These are phyloP conservation scores for Conchocele bisecta DNA, from an alignment of 2,888 invertebrate genomes.

Conservation along the genomic window DNA sequence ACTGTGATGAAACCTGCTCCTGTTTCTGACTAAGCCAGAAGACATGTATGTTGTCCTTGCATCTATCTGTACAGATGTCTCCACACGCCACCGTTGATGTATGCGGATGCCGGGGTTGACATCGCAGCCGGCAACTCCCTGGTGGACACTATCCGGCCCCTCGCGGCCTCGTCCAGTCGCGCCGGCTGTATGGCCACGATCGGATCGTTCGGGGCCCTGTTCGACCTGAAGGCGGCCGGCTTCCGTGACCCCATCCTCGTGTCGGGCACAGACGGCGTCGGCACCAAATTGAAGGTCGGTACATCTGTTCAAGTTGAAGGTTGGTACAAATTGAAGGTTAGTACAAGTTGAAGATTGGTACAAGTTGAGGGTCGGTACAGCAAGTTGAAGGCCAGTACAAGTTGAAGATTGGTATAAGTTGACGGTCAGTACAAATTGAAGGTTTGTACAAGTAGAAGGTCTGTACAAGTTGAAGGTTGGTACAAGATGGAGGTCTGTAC, in stretches of 20 bases:
- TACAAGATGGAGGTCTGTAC: no score
- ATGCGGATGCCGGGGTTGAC: constrained; percentile 94
- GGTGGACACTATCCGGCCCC: constrained; percentile 91
- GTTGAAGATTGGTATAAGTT: no score
- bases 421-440: no score
- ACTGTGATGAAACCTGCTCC: no score
- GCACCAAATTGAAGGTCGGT: constrained; percentile 95
- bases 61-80: constrained; percentile 36
- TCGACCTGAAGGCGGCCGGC: constrained; percentile 90
- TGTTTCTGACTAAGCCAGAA: no score
- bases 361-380: no score
- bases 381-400: no score
- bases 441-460: no score
- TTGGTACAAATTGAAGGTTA: no score
- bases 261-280: constrained; percentile 97
- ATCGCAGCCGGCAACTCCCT: constrained; percentile 95
- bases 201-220: constrained; percentile 97
- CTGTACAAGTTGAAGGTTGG: no score
- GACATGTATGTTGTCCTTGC: not conserved
- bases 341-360: no score
- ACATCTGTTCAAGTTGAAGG: no score
- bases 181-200: constrained; percentile 91
- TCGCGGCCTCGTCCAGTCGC: constrained; percentile 90
- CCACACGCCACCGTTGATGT: constrained; percentile 85
- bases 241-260: constrained; percentile 93